A percentile compares a stretch with the other conserved stretches of the same genome.
These are phyloP conservation scores for Allobates femoralis DNA, from an alignment of 2,797 vertebrate species.

Conservation along the genomic window DNA sequence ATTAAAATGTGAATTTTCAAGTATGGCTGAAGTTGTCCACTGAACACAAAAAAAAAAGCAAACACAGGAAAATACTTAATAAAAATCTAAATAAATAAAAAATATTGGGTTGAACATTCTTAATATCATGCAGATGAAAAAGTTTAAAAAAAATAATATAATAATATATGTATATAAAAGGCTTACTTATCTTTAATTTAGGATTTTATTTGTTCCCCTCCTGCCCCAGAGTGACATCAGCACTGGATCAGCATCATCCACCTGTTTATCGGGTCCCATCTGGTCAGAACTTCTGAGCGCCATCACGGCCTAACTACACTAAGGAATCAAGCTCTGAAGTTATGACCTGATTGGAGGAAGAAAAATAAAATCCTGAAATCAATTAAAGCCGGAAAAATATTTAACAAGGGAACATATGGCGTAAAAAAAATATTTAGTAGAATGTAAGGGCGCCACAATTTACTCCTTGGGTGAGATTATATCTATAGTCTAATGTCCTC, in stretches of 20 bases:
- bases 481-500: not conserved
- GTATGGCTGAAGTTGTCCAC: conserved; percentile 24
- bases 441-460: not conserved
- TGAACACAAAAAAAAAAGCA: conserved; percentile 8
- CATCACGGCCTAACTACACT: conserved; percentile 49
- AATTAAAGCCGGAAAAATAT: conserved; percentile 41
- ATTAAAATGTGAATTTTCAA: not conserved
- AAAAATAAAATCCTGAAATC: conserved; percentile 54
- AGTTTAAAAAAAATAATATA: conserved; percentile 4
- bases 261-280: conserved; percentile 42
- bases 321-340: conserved; percentile 53
- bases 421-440: not conserved
- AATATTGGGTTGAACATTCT: conserved; percentile 27
- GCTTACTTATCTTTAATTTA: conserved; percentile 51
- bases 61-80: conserved; percentile 7
- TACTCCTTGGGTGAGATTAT: not conserved
- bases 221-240: conserved; percentile 51
- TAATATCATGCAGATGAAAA: conserved; percentile 49
- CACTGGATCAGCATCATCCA: conserved; percentile 48
- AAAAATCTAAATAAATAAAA: too few species aligned
- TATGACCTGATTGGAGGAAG: conserved; percentile 55
- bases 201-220: conserved; percentile 54
- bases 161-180: conserved; percentile 23
- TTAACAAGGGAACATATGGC: conserved; percentile 30
- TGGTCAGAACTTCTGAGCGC: conserved; percentile 51